Evolutionary conservation across 2,797 vertebrate species (phyloP), one percentile per base, ranked within the genome.

Genomic region (Sebastes alutus): DNA sequence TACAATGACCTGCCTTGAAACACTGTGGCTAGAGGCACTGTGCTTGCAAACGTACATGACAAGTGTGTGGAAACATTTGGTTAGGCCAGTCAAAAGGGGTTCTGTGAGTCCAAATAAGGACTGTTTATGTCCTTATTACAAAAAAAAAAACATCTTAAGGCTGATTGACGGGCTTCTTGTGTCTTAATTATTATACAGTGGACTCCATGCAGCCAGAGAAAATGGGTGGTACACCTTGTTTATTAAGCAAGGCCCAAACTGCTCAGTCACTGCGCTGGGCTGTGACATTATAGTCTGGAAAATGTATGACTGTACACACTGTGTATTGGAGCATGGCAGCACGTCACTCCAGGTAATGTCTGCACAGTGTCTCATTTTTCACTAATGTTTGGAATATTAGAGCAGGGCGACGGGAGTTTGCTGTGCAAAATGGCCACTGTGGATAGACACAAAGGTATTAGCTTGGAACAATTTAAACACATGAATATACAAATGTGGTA

Each of bases 71-170:
- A 92, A 94, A 94, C 84, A 83, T 89, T 92, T 91, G 54, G 80
- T 89, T 81, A 80, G 82, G 49, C 52, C 71, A 76, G 78, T 94
- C 87, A 94, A 96, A 90, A 85, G 89, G 49, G 22, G 46, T 67
- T 94, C 78, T 96, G 88, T 95, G 74, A 76, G 35, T 22, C 64
- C 54, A 78, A 87, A 91, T 91, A 94, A 93, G 88, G 88, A 70
- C 78, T 72, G 42, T 88, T 93, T 93, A 80, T 93, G 78, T 87
- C 67, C 62, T 56, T 56, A 63, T 83, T 84, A 77, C 59, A 22
- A 72, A 83, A 77, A 65, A 71, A 61, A 87, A 71, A 89, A 80
- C 74, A 88, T 83, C 22, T 83, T 87, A 82, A 72, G 68, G 35
- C 72, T 87, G 88, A 94, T 87, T 92, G 80, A 92, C 80, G 30